Evolutionary conservation across 2,888 invertebrate genomes (phyloP).

Genomic region (Monoplex corrugatus): DNA sequence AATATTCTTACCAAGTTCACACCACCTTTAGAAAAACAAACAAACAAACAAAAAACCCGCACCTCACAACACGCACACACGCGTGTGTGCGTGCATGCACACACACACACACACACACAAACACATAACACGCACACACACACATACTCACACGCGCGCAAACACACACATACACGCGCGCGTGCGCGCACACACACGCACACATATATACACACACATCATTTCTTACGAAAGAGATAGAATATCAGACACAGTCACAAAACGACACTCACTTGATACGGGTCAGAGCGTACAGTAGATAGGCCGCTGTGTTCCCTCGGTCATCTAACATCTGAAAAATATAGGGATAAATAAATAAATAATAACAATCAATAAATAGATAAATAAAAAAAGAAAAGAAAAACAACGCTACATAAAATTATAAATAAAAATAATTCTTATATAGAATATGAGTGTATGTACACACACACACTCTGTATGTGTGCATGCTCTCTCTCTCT

Average conservation of each 20-base stretch:
- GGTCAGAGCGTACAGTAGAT: slow-evolving; percentile 95
- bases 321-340: slow-evolving; percentile 94
- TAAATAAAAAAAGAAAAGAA: too few species aligned
- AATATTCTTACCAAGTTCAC: too few species aligned
- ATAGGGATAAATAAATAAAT: background rate
- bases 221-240: too few species aligned
- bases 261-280: slow-evolving; percentile 88
- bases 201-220: background rate
- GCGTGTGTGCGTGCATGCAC: background rate
- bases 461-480: background rate
- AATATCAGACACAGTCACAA: background rate
- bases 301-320: slow-evolving; percentile 99
- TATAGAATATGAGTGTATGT: too few species aligned
- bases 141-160: background rate
- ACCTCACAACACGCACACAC: background rate
- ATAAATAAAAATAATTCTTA: too few species aligned
- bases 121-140: background rate
- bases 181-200: background rate
- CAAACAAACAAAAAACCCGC: too few species aligned
- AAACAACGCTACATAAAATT: too few species aligned
- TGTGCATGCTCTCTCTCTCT: too few species aligned
- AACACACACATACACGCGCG: background rate
- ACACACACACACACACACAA: too few species aligned
- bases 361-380: too few species aligned
- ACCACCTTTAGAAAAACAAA: too few species aligned